Base-by-base conservation (phyloP, 2,888 invertebrate species). In the Pseudanteris insignis region DNA sequence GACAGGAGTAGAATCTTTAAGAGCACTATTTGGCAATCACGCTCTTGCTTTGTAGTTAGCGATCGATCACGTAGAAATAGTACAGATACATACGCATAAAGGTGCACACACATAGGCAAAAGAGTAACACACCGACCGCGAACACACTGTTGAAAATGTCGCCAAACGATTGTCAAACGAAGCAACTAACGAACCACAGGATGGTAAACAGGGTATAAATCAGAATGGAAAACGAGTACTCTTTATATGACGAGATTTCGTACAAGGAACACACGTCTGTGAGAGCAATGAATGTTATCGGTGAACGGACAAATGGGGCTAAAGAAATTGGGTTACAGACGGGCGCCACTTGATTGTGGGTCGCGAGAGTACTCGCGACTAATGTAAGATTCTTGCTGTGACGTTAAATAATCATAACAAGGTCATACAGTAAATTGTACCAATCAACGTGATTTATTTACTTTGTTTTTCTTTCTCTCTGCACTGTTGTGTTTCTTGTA, bases 131-230 rank as follows among this genome's bases (percentile, higher is more conserved):
- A n/a, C n/a, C n/a, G n/a, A n/a, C n/a, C n/a, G n/a, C n/a, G n/a
- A n/a, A 50, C 38, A 50, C 40, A 40, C 57, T 18, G 6, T 18
- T 18, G 41, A 41, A 29, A 33, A 48, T 28, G 38, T 50, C 58
- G 43, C 50, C 44, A 29, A 44, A 43, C 48, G 40, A 58, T 48
- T 58, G 50, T 44, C 50, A 50, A 59, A 59, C 58, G 58, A 59
- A 51, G 51, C 51, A 36, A 34, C 58, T 59, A 59, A 59, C 58
- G 58, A 59, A 59, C 58, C 58, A 24, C 58, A 46, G 51, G 18
- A 59, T 34, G 38, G 58, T 59, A 59, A 59, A 51, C 40, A 59
- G n/a, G n/a, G n/a, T n/a, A n/a, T n/a, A n/a, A n/a, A n/a, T n/a
- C n/a, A n/a, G 32, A 38, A 26, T 3, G 38, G 40, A 43, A 43